Evolutionary conservation across 2,797 vertebrate genomes (phyloP), one percentile per base, ranked within the genome.

Genomic region (Rhinatrema bivittatum): DNA sequence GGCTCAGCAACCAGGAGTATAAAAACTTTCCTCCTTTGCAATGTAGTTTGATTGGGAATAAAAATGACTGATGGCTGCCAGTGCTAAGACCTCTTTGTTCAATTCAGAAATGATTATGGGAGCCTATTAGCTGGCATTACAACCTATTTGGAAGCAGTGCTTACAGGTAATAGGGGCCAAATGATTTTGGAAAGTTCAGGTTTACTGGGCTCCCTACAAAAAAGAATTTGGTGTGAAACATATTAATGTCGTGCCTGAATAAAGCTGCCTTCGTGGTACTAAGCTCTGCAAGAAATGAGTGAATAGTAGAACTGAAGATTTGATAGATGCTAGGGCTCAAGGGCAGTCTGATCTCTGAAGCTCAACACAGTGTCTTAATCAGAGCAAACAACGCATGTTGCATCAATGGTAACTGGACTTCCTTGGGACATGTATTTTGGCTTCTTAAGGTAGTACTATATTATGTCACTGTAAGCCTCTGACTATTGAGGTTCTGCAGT

Each of bases 161-260:
- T 79, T 79, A 66, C 72, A 60, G 57, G 70, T 81, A 81, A 82
- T 83, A 71, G 78, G 68, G 77, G 69, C 76, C 76, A 81, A 82
- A 80, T 79, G 77, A 79, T 81, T 78, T 79, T 79, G 73, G 76
- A 84, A 84, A 79, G 75, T 82, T 83, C 79, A 83, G 62, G 74
- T 71, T 63, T 74, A 66, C 70, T 40, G 40, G 60, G 57, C 68
- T 82, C 78, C 76, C 74, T 62, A 56, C 68, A 80, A 76, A 66
- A 84, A 80, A 78, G 76, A 74, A 74, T 78, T 69, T 62, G 65
- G 65, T 59, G 32, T 59, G 55, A 62, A 76, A 62, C 63, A 62
- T 71, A 72, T 69, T 70, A 75, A 79, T 69, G 75, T 72, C 33
- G 70, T 60, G 57, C 51, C 60, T 62, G 68, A 62, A 46, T 10